A percentile compares a stretch with the other conserved stretches of the same genome.
Evolutionary conservation across 2,888 invertebrate genomes (phyloP).

Genomic region (Hirtodrosophila duncani): DNA sequence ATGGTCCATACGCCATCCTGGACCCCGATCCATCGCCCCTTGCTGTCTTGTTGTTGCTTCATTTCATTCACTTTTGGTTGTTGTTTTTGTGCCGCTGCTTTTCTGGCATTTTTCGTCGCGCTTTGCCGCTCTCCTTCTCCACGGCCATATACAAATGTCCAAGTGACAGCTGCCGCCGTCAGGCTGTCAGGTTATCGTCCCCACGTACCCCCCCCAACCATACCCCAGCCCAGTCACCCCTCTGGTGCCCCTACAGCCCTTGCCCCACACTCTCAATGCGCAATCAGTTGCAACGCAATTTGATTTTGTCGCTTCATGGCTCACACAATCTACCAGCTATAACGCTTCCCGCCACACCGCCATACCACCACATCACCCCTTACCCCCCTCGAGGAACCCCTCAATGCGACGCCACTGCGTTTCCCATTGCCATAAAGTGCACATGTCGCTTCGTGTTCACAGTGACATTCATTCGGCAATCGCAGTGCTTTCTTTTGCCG

Average conservation of each 20-base stretch:
- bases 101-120: conserved; percentile 21
- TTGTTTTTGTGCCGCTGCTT: conserved; percentile 33
- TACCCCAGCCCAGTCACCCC: background rate
- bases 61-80: conserved; percentile 45
- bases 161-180: conserved; percentile 73
- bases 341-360: background rate
- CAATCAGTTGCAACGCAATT: conserved; percentile 74
- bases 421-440: conserved; percentile 74
- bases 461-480: conserved; percentile 75
- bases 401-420: conserved; percentile 38
- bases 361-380: background rate
- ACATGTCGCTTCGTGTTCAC: conserved; percentile 76
- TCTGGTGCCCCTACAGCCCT: background rate
- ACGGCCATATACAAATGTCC: conserved; percentile 73
- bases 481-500: conserved; percentile 58
- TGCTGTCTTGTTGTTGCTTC: conserved; percentile 60
- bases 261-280: conserved; percentile 46
- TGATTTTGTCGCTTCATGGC: conserved; percentile 72
- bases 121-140: conserved; percentile 39
- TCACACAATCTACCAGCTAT: conserved; percentile 21
- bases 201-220: conserved; percentile 1
- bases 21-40: background rate
- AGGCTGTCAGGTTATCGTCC: conserved; percentile 45
- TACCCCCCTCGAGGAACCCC: background rate
- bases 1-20: background rate